Base-by-base conservation (phyloP, 2,113 vertebrate genomes). In the Phainopepla nitens region DNA sequence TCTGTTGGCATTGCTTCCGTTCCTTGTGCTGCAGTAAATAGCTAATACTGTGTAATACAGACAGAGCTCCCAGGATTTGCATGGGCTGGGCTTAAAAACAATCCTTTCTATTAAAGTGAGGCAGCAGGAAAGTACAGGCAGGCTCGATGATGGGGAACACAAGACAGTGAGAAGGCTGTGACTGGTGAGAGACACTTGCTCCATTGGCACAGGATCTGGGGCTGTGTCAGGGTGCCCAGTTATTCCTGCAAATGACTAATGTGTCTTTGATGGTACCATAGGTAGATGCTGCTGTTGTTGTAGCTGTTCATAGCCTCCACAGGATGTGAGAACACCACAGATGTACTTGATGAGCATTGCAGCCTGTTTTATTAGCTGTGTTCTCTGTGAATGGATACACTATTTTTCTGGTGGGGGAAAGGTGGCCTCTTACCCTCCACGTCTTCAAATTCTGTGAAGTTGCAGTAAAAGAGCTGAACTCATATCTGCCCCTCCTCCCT, bases 401-500 rank as follows among this genome's bases (percentile, higher is more conserved):
- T 60, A 1, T 78, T 82, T 94, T 71, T 86, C 56, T 62, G 58
- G 33, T 44, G 79, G 75, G 79, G 93, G 47, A 90, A 66, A 72
- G 84, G 42, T 24, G 1, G 68, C 45, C 60, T 88, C 49, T 53
- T 77, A 82, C 51, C 82, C 36, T 60, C 49, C 89, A 50, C 5
- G 0, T 95, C 70, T 93, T 85, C 58, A 23, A 23, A 62, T 50
- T 90, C 82, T 96, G 84, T 94, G 95, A 95, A 95, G 84, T 22
- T 79, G 71, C 18, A 57, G 72, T 82, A 41, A 61, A 86, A 97
- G 84, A 83, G 84, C 79, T 86, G 78, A 94, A 87, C 87, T 94
- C 5, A 19, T 95, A 80, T 91, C 79, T 66, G 89, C 51, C 56
- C 92, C 95, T 96, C 96, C 96, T 96, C 81, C 79, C 81, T 68